phyloP scores from a whole-genome alignment of 2,113 vertebrate genomes.

The Baryphthengus martii region DNA sequence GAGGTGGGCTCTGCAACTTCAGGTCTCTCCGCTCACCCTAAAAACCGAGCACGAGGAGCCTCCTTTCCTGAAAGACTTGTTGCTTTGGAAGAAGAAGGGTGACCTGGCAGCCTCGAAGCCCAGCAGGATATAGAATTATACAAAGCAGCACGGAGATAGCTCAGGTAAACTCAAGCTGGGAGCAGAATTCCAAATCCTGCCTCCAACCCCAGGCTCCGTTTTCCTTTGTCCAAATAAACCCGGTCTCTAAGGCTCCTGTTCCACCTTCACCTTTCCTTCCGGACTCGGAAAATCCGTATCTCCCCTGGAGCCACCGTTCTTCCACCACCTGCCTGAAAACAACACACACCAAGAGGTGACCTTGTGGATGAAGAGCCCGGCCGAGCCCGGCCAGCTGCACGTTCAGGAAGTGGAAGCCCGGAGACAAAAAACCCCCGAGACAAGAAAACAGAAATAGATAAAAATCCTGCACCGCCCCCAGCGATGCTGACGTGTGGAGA shows the following conservation, averaged over 20 bases:
- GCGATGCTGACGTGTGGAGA: not conserved
- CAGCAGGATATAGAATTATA: accelerated
- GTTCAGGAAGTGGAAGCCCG: conserved; percentile 31
- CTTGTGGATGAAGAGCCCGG: not conserved
- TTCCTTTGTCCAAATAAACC: not conserved
- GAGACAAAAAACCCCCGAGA: conserved; percentile 42
- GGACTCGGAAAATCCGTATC: not conserved
- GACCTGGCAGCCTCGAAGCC: not conserved
- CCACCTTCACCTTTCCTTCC: conserved; percentile 1
- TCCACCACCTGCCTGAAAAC: not conserved
- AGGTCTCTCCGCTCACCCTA: not conserved
- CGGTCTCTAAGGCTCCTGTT: not conserved
- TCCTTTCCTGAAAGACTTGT: not conserved
- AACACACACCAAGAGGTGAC: not conserved
- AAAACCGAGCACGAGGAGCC: not conserved
- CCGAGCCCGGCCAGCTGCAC: not conserved
- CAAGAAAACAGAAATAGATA: conserved; percentile 49
- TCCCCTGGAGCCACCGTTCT: not conserved
- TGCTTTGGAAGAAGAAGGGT: not conserved
- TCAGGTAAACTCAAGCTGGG: not conserved
- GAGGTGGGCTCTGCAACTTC: not conserved
- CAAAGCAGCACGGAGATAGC: not conserved
- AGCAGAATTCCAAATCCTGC: not conserved
- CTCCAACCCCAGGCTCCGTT: not conserved
- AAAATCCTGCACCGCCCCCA: not conserved